Conservation (phyloP, 2,888 invertebrate genomes). For the Orthosia incerta region DNA sequence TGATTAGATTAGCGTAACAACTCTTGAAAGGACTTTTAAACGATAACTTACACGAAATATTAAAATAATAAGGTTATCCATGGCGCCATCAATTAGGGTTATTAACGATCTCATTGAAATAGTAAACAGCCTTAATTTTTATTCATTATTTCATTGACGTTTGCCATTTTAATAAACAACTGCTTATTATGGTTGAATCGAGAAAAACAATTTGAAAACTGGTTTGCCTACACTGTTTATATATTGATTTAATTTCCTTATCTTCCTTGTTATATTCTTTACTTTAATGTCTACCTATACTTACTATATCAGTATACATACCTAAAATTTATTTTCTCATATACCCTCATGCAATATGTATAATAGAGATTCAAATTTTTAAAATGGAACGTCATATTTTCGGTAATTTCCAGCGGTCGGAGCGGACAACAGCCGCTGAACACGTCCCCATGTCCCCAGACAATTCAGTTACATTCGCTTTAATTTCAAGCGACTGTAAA, state of each 20-base stretch:
- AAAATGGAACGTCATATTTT: slow-evolving; percentile 14
- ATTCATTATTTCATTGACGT: slow-evolving; percentile 45
- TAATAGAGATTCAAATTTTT: too few relatives aligned
- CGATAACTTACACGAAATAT: slow-evolving; percentile 50
- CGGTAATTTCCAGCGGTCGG: slow-evolving; percentile 31
- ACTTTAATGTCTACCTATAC: not conserved
- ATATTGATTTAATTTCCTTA: not conserved
- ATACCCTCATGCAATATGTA: too few relatives aligned
- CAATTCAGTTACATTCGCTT: slow-evolving; percentile 35
- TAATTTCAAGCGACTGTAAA: slow-evolving; percentile 46
- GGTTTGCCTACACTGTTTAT: slow-evolving; percentile 19
- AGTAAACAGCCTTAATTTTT: slow-evolving; percentile 8
- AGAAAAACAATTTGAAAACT: slow-evolving; percentile 17
- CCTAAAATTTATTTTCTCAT: too few relatives aligned
- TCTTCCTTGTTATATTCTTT: slow-evolving; percentile 5
- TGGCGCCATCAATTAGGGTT: slow-evolving; percentile 18
- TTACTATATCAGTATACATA: not conserved
- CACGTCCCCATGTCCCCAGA: slow-evolving; percentile 29
- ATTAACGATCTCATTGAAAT: slow-evolving; percentile 14
- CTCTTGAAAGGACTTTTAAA: slow-evolving; percentile 30
- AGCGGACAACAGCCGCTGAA: slow-evolving; percentile 16
- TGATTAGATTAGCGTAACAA: slow-evolving; percentile 33
- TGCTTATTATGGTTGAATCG: not conserved
- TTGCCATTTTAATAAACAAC: slow-evolving; percentile 7
- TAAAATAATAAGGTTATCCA: slow-evolving; percentile 44